These are phyloP conservation scores for Phrynosoma platyrhinos DNA, from an alignment of 2,113 vertebrate species.

Conservation along the genomic window DNA sequence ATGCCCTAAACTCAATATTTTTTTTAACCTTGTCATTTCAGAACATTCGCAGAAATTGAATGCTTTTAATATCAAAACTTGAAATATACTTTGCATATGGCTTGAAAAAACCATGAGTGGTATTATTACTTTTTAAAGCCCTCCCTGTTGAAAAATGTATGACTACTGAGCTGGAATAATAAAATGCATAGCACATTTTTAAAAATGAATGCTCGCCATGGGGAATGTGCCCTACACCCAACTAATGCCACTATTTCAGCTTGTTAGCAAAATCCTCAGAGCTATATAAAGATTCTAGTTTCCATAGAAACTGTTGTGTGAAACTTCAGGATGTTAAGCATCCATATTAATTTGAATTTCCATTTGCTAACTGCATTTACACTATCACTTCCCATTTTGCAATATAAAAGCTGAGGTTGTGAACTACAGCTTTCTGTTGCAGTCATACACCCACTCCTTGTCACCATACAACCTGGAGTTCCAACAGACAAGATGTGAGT, in stretches of 20 bases:
- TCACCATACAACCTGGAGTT: no score
- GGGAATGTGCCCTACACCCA: slow-evolving; percentile 61
- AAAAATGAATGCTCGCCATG: slow-evolving; percentile 63
- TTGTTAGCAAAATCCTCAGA: slow-evolving; percentile 61
- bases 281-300: slow-evolving; percentile 78
- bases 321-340: slow-evolving; percentile 58
- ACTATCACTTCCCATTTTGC: not conserved
- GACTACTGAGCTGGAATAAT: slow-evolving; percentile 41
- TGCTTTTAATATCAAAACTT: not conserved
- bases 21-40: not conserved
- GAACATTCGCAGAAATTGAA: not conserved
- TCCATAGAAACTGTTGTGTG: slow-evolving; percentile 82
- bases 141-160: slow-evolving; percentile 51
- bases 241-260: slow-evolving; percentile 65
- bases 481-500: not conserved
- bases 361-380: slow-evolving; percentile 12
- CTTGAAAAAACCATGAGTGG: not conserved
- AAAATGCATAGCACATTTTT: slow-evolving; percentile 52
- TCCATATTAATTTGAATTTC: slow-evolving; percentile 28
- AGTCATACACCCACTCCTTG: not conserved
- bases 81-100: not conserved
- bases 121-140: not conserved
- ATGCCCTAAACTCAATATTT: not conserved
- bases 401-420: not conserved
- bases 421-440: not conserved